Percentiles rank a stretch among this genome's conserved stretches.
Conservation (phyloP, 2,888 invertebrate species). For the Athripsodes cinereus region DNA sequence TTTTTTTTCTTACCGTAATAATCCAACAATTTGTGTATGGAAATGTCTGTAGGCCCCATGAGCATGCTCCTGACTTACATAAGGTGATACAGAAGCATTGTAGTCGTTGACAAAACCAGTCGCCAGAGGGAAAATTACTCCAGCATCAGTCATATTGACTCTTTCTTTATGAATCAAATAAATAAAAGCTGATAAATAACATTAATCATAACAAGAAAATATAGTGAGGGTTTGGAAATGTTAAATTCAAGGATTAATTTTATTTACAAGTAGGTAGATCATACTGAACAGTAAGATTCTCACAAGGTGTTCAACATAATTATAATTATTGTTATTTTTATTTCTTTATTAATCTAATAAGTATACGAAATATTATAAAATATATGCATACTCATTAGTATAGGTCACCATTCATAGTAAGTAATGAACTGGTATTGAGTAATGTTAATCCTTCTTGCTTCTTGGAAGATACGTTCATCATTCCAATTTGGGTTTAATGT, state of each 20-base stretch:
- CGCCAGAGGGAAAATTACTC: background rate
- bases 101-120: background rate
- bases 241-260: too few species aligned
- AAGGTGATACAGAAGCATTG: constrained; percentile 33
- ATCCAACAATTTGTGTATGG: constrained; percentile 53
- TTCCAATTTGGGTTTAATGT: constrained; percentile 48
- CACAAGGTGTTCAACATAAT: too few species aligned
- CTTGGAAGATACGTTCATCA: constrained; percentile 46
- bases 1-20: constrained; percentile 43
- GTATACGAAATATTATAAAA: background rate
- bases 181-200: too few species aligned
- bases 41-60: constrained; percentile 60
- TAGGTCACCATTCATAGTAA: constrained; percentile 50
- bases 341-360: too few species aligned
- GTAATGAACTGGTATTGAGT: constrained; percentile 47
- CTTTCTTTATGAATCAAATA: background rate
- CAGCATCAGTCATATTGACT: background rate
- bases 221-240: too few species aligned
- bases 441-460: constrained; percentile 44
- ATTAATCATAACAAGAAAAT: too few species aligned
- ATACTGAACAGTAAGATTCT: too few species aligned
- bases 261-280: too few species aligned
- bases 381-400: constrained; percentile 36
- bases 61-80: constrained; percentile 56
- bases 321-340: too few species aligned